These are phyloP conservation scores for Bovichtus diacanthus DNA, from an alignment of 2,797 vertebrate genomes.

Conservation along the genomic window DNA sequence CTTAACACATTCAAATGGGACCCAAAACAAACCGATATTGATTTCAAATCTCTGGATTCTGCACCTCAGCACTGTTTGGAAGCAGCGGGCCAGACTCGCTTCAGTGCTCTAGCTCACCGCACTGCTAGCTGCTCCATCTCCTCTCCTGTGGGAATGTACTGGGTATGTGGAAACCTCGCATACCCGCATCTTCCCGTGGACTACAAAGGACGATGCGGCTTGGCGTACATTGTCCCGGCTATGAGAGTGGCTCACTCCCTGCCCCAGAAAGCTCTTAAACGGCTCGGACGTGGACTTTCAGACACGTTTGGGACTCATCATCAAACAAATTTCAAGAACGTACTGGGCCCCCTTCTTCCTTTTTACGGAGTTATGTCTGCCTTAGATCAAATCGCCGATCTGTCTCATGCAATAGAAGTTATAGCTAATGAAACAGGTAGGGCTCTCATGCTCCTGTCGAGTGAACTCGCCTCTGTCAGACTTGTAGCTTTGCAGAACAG, in stretches of 20 bases:
- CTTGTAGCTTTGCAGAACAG: constrained; percentile 68
- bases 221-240: constrained; percentile 67
- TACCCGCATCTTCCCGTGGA: constrained; percentile 68
- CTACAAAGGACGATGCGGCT: constrained; percentile 68
- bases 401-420: constrained; percentile 58
- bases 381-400: constrained; percentile 64
- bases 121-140: constrained; percentile 63
- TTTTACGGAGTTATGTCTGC: constrained; percentile 68
- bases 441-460: constrained; percentile 62
- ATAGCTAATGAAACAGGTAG: constrained; percentile 56
- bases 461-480: constrained; percentile 61
- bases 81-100: constrained; percentile 28
- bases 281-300: constrained; percentile 32
- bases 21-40: neutral
- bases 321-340: constrained; percentile 61
- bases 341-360: constrained; percentile 51
- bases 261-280: constrained; percentile 16
- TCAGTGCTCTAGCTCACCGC: constrained; percentile 48
- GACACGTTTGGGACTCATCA: constrained; percentile 62
- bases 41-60: constrained; percentile 14
- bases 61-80: constrained; percentile 50
- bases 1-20: constrained; percentile 57
- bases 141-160: constrained; percentile 70
- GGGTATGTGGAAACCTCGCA: constrained; percentile 60
- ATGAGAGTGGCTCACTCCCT: constrained; percentile 63